phyloP scores from a whole-genome alignment of 2,888 invertebrate species.

The Clostera curtula region DNA sequence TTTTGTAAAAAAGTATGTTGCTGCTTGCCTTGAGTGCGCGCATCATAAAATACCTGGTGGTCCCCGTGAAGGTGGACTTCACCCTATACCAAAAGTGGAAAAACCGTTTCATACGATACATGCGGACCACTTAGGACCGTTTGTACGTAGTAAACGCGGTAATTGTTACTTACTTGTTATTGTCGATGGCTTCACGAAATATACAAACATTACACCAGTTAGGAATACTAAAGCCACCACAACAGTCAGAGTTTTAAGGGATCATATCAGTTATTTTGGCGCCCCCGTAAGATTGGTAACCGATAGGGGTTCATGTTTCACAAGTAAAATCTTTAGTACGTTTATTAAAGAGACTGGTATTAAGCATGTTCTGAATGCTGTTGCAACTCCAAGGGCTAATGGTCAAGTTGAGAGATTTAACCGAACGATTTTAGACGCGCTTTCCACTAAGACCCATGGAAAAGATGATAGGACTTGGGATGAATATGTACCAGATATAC shows the following conservation, averaged over 20 bases:
- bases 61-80: conserved; percentile 10
- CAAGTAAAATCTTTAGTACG: background rate
- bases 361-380: conserved; percentile 4
- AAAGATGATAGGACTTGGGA: too few relatives aligned
- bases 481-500: too few relatives aligned
- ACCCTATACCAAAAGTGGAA: conserved; percentile 15
- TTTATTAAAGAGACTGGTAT: background rate
- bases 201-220: conserved; percentile 1
- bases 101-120: conserved; percentile 10
- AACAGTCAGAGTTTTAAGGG: conserved; percentile 1
- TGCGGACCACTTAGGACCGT: conserved; percentile 6
- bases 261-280: conserved; percentile 1
- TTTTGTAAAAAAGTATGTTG: conserved; percentile 13
- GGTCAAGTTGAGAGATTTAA: conserved; percentile 4
- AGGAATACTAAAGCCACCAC: conserved; percentile 3
- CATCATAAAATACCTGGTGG: too few relatives aligned
- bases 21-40: conserved; percentile 10
- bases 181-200: conserved; percentile 5
- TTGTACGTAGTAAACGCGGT: conserved; percentile 2
- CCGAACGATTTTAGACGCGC: conserved; percentile 1
- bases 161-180: conserved; percentile 5
- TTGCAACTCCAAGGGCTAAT: conserved; percentile 7
- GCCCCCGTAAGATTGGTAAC: background rate
- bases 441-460: background rate
- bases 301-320: conserved; percentile 3